Evolutionary conservation across 2,113 vertebrate species (phyloP).

Genomic region (Naja naja): DNA sequence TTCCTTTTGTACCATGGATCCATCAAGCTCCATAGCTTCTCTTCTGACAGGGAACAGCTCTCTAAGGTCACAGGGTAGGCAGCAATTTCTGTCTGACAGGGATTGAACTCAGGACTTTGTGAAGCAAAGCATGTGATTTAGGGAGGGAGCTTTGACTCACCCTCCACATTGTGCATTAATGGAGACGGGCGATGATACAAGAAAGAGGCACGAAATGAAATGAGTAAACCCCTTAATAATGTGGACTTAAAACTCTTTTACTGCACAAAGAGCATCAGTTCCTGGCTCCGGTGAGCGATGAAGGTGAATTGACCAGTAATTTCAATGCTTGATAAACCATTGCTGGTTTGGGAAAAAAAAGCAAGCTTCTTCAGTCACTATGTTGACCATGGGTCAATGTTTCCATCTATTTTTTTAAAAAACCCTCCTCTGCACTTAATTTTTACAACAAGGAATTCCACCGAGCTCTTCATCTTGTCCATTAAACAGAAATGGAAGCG

Average conservation of each 20-base stretch:
- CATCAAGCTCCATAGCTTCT: background rate
- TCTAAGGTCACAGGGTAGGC: background rate
- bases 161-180: constrained; percentile 24
- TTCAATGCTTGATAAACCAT: background rate
- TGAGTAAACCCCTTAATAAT: constrained; percentile 54
- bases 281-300: constrained; percentile 45
- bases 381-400: background rate
- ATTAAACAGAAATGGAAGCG: constrained; percentile 37
- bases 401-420: constrained; percentile 31
- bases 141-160: background rate
- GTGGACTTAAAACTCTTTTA: background rate
- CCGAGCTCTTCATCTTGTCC: constrained; percentile 25
- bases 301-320: background rate
- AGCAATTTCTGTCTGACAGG: background rate
- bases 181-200: constrained; percentile 47
- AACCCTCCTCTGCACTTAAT: background rate
- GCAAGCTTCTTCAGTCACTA: constrained; percentile 36
- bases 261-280: background rate
- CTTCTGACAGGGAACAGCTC: background rate
- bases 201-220: constrained; percentile 50
- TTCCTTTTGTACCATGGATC: background rate
- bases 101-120: background rate
- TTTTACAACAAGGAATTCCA: constrained; percentile 39
- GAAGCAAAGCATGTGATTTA: background rate
- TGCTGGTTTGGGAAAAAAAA: constrained; percentile 20